Evolutionary conservation across 2,113 vertebrate genomes (phyloP).

Genomic region (Astur gentilis): DNA sequence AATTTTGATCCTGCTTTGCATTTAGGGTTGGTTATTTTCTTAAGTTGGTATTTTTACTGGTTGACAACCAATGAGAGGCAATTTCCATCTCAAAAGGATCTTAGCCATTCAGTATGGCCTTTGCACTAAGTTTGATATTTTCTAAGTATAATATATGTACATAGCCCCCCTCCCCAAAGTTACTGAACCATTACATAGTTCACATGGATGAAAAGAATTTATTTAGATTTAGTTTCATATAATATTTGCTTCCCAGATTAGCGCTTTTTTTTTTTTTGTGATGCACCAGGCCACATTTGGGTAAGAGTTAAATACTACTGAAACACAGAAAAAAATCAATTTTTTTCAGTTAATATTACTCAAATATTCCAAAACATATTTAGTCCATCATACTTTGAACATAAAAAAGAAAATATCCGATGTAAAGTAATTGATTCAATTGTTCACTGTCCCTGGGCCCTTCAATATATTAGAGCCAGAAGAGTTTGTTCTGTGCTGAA

Average conservation of each 20-base stretch:
- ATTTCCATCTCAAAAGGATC: not conserved
- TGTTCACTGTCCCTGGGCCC: not conserved
- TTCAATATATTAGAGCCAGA: not conserved
- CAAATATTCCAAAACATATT: not conserved
- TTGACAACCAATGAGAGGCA: not conserved
- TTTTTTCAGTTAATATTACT: not conserved
- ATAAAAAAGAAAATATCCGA: not conserved
- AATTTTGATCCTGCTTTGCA: not conserved
- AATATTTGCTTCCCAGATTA: not conserved
- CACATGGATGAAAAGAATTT: not conserved
- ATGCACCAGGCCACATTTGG: not conserved
- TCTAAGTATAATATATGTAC: not conserved
- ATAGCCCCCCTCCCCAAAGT: too few species aligned
- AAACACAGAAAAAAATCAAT: not conserved
- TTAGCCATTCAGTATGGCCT: not conserved
- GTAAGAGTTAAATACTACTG: not conserved
- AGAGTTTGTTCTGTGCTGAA: not conserved
- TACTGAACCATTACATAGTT: not conserved
- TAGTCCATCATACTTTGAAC: not conserved
- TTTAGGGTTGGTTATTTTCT: not conserved
- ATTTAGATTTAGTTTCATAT: not conserved
- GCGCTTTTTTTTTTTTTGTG: not conserved
- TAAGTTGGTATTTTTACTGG: not conserved
- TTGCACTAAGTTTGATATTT: not conserved
- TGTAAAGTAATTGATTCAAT: not conserved